These are phyloP conservation scores for Otus scops DNA, from an alignment of 2,797 vertebrate genomes.

Conservation along the genomic window DNA sequence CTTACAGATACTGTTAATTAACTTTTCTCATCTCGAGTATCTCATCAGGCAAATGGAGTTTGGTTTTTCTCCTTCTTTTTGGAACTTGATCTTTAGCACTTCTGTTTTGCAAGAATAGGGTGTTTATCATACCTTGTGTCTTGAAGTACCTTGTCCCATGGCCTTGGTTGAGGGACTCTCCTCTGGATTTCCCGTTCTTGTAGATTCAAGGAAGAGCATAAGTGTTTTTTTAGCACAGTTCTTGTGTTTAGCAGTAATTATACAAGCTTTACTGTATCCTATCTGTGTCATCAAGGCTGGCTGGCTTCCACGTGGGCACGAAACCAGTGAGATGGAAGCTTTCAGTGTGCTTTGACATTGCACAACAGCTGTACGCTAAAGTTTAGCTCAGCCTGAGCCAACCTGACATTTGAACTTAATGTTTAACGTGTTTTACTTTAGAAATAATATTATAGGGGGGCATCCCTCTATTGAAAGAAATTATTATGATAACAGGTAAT, in stretches of 20 bases:
- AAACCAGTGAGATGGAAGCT: not conserved
- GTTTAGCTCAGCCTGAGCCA: not conserved
- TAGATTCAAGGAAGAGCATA: accelerated
- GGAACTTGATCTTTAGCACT: not conserved
- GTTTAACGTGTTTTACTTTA: not conserved
- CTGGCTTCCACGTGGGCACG: not conserved
- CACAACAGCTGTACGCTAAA: not conserved
- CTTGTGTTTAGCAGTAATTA: not conserved
- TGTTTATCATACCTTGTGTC: not conserved
- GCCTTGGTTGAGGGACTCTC: not conserved
- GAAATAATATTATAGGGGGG: not conserved
- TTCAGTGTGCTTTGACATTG: not conserved
- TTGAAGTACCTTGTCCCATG: not conserved
- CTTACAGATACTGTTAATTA: not conserved
- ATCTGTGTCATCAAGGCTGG: not conserved
- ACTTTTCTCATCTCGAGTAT: not conserved
- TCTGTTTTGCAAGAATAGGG: not conserved
- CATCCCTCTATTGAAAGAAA: not conserved
- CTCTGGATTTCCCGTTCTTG: not conserved
- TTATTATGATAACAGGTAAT: not conserved
- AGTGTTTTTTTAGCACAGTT: not conserved
- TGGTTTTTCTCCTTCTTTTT: not conserved
- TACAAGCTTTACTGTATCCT: not conserved
- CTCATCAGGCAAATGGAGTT: not conserved
- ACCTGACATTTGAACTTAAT: conserved; percentile 12